phyloP scores from a whole-genome alignment of 2,113 vertebrate species.

The Haplochromis vanheusdeni region DNA sequence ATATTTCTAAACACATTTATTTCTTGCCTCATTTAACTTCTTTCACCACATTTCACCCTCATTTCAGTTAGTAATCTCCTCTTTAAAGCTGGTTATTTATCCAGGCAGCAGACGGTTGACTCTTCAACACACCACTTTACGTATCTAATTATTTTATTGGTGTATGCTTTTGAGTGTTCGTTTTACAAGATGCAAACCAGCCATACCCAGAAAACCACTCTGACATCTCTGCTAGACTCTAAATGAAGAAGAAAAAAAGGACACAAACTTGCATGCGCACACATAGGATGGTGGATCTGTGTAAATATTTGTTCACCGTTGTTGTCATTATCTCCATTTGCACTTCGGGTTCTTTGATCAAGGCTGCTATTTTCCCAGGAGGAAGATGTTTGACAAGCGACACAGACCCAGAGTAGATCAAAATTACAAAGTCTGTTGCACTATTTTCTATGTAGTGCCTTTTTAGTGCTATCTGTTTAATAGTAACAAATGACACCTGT shows the following conservation, averaged over 20 bases:
- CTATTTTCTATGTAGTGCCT: neutral
- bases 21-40: neutral
- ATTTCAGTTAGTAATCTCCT: neutral
- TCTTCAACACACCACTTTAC: neutral
- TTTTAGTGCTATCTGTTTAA: neutral
- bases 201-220: neutral
- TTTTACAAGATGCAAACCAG: neutral
- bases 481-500: neutral
- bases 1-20: neutral
- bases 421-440: neutral
- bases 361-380: constrained; percentile 32
- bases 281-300: neutral
- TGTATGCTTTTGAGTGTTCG: neutral
- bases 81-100: neutral
- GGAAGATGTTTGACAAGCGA: constrained; percentile 20
- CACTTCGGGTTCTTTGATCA: neutral
- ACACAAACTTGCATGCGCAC: neutral
- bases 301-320: constrained; percentile 39
- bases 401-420: neutral
- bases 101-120: neutral
- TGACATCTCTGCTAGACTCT: neutral
- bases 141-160: neutral
- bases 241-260: neutral
- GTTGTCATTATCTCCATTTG: constrained; percentile 24
- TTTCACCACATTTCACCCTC: neutral